Evolutionary conservation across 2,797 vertebrate genomes (phyloP).

Genomic region (Epinephelus coioides): DNA sequence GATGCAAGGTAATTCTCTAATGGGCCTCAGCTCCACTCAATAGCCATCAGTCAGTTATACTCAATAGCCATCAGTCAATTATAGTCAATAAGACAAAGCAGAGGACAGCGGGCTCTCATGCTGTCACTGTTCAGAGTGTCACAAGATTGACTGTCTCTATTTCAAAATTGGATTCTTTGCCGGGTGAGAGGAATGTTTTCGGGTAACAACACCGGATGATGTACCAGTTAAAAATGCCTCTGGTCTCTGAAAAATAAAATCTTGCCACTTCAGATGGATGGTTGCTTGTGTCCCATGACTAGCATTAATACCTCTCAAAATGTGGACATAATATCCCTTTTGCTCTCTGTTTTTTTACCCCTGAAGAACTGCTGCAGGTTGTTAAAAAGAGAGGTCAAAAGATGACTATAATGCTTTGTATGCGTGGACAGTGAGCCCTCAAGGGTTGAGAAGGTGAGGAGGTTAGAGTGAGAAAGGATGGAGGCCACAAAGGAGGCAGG

Average conservation of each 20-base stretch:
- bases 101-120: constrained; percentile 40
- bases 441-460: constrained; percentile 41
- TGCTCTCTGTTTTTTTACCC: constrained; percentile 7
- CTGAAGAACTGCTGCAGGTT: constrained; percentile 23
- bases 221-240: constrained; percentile 29
- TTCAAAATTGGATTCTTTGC: constrained; percentile 54
- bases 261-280: constrained; percentile 28
- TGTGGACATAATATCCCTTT: background rate
- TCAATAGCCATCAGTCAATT: constrained; percentile 68
- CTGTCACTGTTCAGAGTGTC: constrained; percentile 52
- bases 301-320: background rate
- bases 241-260: constrained; percentile 26
- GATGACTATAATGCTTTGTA: constrained; percentile 24
- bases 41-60: constrained; percentile 57
- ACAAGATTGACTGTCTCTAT: constrained; percentile 52
- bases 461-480: constrained; percentile 41
- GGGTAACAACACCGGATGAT: constrained; percentile 26
- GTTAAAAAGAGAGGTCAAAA: constrained; percentile 43
- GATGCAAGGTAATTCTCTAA: constrained; percentile 70
- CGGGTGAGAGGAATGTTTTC: constrained; percentile 47
- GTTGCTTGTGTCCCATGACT: constrained; percentile 8
- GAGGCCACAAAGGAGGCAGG: constrained; percentile 35
- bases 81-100: constrained; percentile 63
- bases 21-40: constrained; percentile 55
- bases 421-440: constrained; percentile 25